phyloP scores from a whole-genome alignment of 2,797 vertebrate species.

The Peromyscus attwateri region DNA sequence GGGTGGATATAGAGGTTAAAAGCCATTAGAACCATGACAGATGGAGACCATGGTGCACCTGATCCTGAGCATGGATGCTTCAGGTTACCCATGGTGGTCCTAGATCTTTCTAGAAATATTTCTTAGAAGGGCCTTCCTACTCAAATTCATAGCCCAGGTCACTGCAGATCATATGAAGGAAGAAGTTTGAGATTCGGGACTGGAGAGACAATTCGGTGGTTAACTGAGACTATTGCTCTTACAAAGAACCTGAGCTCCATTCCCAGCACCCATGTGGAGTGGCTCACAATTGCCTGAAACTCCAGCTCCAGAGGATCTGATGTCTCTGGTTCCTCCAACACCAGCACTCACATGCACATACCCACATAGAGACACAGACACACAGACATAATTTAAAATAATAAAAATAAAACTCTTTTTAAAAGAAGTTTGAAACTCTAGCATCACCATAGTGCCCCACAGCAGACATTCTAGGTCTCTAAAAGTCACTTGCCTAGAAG shows the following conservation, averaged over 20 bases:
- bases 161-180: background rate
- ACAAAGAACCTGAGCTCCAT: background rate
- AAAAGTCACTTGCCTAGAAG: background rate
- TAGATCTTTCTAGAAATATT: slow-evolving; percentile 54
- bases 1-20: background rate
- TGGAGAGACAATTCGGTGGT: background rate
- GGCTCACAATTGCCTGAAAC: background rate
- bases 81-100: background rate
- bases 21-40: background rate
- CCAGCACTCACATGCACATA: background rate
- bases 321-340: background rate
- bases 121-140: slow-evolving; percentile 21
- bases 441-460: background rate
- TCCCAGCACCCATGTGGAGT: background rate
- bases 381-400: background rate
- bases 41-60: background rate
- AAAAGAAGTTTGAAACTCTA: background rate
- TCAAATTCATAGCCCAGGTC: background rate
- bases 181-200: background rate
- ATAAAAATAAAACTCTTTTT: background rate
- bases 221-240: background rate
- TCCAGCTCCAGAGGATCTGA: too few species aligned
- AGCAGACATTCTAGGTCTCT: background rate
- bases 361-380: background rate
- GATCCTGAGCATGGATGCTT: background rate